phyloP scores from a whole-genome alignment of 2,113 vertebrate genomes.

The Phoenicopterus ruber region DNA sequence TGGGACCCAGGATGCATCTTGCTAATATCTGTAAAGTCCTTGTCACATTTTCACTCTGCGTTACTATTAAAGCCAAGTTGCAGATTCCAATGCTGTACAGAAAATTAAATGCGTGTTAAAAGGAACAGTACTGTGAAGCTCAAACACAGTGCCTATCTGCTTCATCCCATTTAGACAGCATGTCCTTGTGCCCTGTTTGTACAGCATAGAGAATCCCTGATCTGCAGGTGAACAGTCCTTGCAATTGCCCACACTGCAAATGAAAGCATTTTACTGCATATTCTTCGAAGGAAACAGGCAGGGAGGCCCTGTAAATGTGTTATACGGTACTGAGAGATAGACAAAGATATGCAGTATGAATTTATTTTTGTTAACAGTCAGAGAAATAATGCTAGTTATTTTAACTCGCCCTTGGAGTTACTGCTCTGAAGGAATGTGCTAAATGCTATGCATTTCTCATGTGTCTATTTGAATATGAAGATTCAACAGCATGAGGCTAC shows the following conservation, averaged over 20 bases:
- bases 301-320: background rate
- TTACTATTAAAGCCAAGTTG: background rate
- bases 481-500: conserved; percentile 39
- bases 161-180: accelerated
- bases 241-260: background rate
- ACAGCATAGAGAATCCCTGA: background rate
- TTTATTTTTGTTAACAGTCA: conserved; percentile 41
- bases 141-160: background rate
- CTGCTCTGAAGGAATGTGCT: conserved; percentile 37
- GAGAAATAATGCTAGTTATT: conserved; percentile 50
- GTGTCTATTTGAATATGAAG: conserved; percentile 48
- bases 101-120: background rate
- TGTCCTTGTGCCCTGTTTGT: background rate
- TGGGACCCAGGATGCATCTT: background rate
- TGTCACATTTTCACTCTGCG: background rate
- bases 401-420: background rate
- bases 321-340: background rate
- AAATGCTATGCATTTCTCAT: conserved; percentile 34
- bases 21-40: background rate
- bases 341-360: background rate
- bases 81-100: background rate
- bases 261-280: background rate
- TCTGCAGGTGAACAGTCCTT: background rate
- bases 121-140: background rate
- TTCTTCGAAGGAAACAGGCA: background rate